phyloP scores from a whole-genome alignment of 1,140 invertebrate genomes.

The Tetraneura akinire region DNA sequence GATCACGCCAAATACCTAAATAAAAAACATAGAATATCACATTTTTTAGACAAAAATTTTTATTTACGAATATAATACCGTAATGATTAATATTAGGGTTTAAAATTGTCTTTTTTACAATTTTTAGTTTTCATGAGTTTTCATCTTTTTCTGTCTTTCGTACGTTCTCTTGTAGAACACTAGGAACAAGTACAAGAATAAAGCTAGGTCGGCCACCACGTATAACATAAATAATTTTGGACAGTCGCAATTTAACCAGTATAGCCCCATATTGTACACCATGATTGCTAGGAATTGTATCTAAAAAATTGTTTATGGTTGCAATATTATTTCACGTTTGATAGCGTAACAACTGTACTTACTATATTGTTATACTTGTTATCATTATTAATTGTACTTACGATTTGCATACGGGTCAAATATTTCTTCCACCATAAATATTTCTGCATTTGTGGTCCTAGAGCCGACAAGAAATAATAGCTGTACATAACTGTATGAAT shows the following conservation, averaged over 20 bases:
- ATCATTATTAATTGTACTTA: conserved; percentile 57
- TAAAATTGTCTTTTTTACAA: neutral
- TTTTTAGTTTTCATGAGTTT: neutral
- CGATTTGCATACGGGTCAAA: conserved; percentile 74
- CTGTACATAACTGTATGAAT: conserved; percentile 78
- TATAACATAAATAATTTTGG: conserved; percentile 33
- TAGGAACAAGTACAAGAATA: conserved; percentile 36
- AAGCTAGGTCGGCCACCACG: neutral
- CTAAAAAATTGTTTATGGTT: conserved; percentile 3
- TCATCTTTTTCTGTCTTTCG: neutral
- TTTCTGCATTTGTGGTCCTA: conserved; percentile 70
- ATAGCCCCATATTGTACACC: neutral
- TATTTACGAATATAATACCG: no score
- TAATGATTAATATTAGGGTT: no score
- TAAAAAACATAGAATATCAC: neutral
- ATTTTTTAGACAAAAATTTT: neutral
- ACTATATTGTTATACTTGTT: neutral
- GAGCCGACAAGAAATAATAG: conserved; percentile 73
- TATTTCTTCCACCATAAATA: conserved; percentile 83
- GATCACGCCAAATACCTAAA: neutral
- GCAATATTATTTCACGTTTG: neutral
- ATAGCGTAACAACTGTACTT: neutral
- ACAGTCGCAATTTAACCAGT: conserved; percentile 5
- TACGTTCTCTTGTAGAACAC: conserved; percentile 41
- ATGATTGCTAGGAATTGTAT: conserved; percentile 29